Base-by-base conservation (phyloP, 2,888 invertebrate genomes). In the Cephus pygmeus region DNA sequence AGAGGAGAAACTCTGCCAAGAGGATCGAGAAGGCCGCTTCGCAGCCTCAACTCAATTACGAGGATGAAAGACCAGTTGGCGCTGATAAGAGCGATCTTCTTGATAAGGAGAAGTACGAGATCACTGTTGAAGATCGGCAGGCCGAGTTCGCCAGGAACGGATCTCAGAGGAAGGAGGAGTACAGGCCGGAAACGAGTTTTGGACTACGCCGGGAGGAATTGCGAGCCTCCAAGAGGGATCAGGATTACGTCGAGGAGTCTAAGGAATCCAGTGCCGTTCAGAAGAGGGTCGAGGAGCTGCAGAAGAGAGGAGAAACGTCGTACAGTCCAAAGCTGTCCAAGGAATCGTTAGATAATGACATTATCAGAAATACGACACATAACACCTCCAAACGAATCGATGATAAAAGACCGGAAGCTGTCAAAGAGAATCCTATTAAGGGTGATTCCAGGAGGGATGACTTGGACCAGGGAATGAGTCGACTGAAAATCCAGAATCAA, bases 41-140 rank as follows among this genome's bases (percentile, higher is more conserved):
- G 0, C 95, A 95, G 84, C 95, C 95, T 1, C 95, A 95, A 84
- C 91, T 95, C 4, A 92, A 94, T 56, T 94, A 91, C 81, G 93
- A 93, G 34, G 92, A 93, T 73, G 93, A 93, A n/a, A 85, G 84
- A 71, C 77, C 79, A 35, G 81, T 12, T 71, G 83, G 79, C 6
- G 80, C 84, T 12, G 88, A 89, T 15, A 79, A 82, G 6, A 34
- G 86, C 73, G 84, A 87, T 31, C 75, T 78, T 34, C 23, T 73
- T 68, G 76, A 79, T 69, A 88, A 87, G 75, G 89, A 89, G 69
- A 88, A 87, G 74, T 85, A 82, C 73, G 91, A 91, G 82, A 90
- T 90, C 31, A 89, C 90, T 0, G 88, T 90, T 11, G 90, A 91
- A 74, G 88, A 90, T 69, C 84, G 85, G 36, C 85, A 83, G 23